These are phyloP conservation scores for Tyto alba DNA, from an alignment of 2,113 vertebrate genomes.

Conservation along the genomic window DNA sequence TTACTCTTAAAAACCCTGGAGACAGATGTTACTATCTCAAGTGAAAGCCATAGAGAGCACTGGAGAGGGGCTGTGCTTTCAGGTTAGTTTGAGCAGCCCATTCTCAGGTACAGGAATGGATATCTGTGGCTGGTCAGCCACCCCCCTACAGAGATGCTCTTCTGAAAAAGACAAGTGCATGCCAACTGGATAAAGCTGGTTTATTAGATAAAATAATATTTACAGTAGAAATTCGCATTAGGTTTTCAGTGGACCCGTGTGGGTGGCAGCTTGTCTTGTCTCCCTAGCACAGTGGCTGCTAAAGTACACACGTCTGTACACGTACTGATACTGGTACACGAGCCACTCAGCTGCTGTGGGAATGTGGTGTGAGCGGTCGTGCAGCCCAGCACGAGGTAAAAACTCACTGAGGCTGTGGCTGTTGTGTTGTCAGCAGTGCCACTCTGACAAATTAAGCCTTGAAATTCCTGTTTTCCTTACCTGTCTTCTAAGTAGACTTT, in stretches of 20 bases:
- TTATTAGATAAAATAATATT: conserved; percentile 5
- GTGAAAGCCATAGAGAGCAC: not conserved
- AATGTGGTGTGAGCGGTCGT: not conserved
- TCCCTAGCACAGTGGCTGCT: not conserved
- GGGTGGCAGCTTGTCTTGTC: not conserved
- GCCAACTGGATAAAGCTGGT: not conserved
- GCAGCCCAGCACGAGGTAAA: not conserved
- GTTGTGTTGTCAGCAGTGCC: not conserved
- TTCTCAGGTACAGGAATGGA: not conserved
- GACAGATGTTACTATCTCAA: not conserved
- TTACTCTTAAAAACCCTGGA: not conserved
- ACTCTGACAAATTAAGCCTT: not conserved
- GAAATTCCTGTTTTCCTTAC: not conserved
- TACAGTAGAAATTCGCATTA: not conserved
- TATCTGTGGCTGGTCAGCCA: not conserved
- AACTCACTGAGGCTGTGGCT: not conserved
- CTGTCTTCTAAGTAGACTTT: not conserved
- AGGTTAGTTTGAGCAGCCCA: not conserved
- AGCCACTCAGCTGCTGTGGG: not conserved
- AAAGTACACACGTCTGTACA: not conserved
- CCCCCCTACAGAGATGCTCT: not conserved
- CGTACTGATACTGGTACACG: not conserved
- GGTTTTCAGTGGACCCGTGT: not conserved
- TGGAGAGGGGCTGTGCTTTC: not conserved
- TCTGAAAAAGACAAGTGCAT: not conserved